Evolutionary conservation across 92 coral and sea anemone genomes (phyloP).

Genomic region (Paragorgia papillata): DNA sequence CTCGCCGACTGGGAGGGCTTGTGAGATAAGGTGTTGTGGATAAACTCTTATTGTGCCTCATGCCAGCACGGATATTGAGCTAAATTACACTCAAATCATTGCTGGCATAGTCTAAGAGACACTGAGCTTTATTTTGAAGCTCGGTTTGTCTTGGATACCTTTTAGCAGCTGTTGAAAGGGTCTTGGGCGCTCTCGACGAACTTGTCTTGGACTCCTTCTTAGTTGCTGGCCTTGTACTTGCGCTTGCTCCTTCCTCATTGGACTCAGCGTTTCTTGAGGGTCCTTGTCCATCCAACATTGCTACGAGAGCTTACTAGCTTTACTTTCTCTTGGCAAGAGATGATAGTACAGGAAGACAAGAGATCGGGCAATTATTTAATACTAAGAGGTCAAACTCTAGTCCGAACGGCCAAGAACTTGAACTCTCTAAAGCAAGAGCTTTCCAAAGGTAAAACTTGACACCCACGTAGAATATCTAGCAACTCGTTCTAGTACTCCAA

Average conservation of each 20-base stretch:
- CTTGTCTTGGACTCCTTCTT: constrained; percentile 67
- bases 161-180: constrained; percentile 83
- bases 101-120: background rate
- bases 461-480: too few species aligned
- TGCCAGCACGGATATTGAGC: background rate
- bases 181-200: constrained; percentile 72
- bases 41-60: constrained; percentile 31
- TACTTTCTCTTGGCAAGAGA: background rate
- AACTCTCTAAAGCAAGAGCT: background rate
- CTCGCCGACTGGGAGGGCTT: constrained; percentile 34
- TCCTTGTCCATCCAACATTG: constrained; percentile 43
- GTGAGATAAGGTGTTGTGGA: constrained; percentile 33
- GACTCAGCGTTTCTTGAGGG: constrained; percentile 27
- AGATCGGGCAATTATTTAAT: background rate
- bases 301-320: background rate
- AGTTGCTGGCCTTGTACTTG: constrained; percentile 30
- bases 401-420: background rate
- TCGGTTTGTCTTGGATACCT: constrained; percentile 58
- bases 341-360: background rate
- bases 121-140: background rate
- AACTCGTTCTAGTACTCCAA: background rate
- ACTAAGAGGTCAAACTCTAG: constrained; percentile 33
- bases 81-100: background rate
- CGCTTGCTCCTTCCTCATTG: constrained; percentile 26
- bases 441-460: background rate